Conservation (phyloP, 2,888 invertebrate species). For the Dasysyrphus tricinctus region DNA sequence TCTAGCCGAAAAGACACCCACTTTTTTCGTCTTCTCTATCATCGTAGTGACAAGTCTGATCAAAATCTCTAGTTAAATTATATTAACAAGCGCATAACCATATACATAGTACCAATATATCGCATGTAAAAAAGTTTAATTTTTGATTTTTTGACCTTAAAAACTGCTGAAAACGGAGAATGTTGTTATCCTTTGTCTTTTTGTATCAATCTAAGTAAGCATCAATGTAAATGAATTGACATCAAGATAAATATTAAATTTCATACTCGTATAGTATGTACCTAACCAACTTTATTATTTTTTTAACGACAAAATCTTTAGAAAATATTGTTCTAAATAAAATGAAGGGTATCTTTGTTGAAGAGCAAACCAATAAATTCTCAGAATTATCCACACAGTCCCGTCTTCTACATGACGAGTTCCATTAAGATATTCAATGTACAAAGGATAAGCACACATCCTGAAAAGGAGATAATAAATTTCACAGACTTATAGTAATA, state of each 20-base stretch:
- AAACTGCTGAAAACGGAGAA: no score
- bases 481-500: conserved; percentile 11
- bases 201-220: background rate
- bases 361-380: conserved; percentile 18
- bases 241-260: conserved; percentile 20
- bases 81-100: no score
- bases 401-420: conserved; percentile 10
- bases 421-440: conserved; percentile 37
- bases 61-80: no score
- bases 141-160: no score
- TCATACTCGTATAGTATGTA: background rate
- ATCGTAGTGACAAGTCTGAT: no score
- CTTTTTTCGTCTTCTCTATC: no score
- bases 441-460: conserved; percentile 54
- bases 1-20: no score
- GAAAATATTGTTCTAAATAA: conserved; percentile 32
- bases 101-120: no score
- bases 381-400: conserved; percentile 15
- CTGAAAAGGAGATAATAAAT: conserved; percentile 43
- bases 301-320: conserved; percentile 45
- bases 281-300: conserved; percentile 24
- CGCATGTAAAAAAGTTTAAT: no score
- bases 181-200: no score
- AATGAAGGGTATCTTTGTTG: conserved; percentile 8
- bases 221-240: background rate